Evolutionary conservation across 2,888 invertebrate genomes (phyloP).

Genomic region (Apamea sordens): DNA sequence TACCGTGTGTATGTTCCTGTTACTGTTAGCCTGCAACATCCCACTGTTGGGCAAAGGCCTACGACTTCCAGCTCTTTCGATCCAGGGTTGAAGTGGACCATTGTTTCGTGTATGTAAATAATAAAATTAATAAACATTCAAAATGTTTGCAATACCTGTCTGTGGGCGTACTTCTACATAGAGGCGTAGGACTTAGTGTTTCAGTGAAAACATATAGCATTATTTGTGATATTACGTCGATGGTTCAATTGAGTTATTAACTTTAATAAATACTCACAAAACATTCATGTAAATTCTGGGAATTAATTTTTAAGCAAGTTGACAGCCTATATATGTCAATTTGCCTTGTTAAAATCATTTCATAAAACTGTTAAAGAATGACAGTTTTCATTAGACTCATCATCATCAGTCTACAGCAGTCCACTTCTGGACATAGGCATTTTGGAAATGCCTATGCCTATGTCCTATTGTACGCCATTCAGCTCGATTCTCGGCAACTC

Average conservation of each 20-base stretch:
- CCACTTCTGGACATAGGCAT: too few species aligned
- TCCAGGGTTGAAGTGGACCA: too few species aligned
- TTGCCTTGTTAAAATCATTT: background rate
- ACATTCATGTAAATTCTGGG: background rate
- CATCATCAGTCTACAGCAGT: too few species aligned
- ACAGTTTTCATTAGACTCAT: background rate
- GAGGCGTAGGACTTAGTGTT: background rate
- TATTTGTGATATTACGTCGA: background rate
- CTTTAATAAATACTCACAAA: slow-evolving; percentile 34
- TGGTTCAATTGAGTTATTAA: slow-evolving; percentile 63
- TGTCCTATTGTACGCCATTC: too few species aligned
- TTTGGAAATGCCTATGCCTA: too few species aligned
- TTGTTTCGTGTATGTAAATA: background rate
- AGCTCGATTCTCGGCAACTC: too few species aligned
- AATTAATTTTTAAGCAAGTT: background rate
- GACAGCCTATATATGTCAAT: background rate
- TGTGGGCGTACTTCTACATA: background rate
- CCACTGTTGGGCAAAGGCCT: too few species aligned
- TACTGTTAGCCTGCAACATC: too few species aligned
- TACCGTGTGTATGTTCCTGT: background rate
- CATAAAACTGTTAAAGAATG: background rate
- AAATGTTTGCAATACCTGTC: slow-evolving; percentile 51
- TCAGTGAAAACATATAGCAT: slow-evolving; percentile 1
- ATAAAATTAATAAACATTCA: background rate
- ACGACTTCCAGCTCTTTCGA: too few species aligned